Evolutionary conservation across 92 coral and sea anemone species (phyloP), one percentile per base, ranked within the genome.

Genomic region (Heteractis magnifica): DNA sequence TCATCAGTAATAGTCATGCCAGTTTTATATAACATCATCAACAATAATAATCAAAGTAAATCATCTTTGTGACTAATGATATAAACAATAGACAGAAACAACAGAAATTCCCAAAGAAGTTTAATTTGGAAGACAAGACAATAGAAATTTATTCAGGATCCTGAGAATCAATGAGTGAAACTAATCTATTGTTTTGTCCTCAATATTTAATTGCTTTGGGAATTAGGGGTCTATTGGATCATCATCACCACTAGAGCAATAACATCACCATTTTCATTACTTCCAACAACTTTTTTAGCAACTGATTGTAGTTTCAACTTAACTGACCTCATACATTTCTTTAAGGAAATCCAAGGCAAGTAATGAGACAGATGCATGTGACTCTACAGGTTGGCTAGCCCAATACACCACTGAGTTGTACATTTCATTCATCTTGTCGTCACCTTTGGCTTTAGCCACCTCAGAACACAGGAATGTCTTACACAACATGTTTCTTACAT

Each of bases 291-390:
- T 9, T 75, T 11, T 13, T 75, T 50, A 75, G 11, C 3, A 41
- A 14, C 52, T 16, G 16, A 23, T 1, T 14, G 4, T 18, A 10
- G 10, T 49, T 34, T 34, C 44, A 55, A 73, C 41, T n/a, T 2
- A 19, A 65, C 89, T 53, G 21, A 97, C 99, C 99, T 97, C 99
- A 49, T 90, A 97, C 71, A 94, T 90, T 85, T 97, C 98, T 83
- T 94, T 97, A 78, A 97, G 82, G 75, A 94, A 97, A 76, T 90
- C 98, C 81, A 97, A 84, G 59, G 99, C 98, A 72, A 89, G 77
- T 19, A 94, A 75, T 48, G 98, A 92, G 60, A 97, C 99, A 19
- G 92, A 70, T 49, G 90, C 84, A 76, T 97, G 97, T 6, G 85
- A 81, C 21, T 94, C 97, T 12, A 90, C 93, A 56, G 94, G 79